Percentiles rank a stretch among this genome's conserved stretches.
These are phyloP conservation scores for Hypothenemus hampei DNA, from an alignment of 1,140 invertebrate genomes.

Conservation along the genomic window DNA sequence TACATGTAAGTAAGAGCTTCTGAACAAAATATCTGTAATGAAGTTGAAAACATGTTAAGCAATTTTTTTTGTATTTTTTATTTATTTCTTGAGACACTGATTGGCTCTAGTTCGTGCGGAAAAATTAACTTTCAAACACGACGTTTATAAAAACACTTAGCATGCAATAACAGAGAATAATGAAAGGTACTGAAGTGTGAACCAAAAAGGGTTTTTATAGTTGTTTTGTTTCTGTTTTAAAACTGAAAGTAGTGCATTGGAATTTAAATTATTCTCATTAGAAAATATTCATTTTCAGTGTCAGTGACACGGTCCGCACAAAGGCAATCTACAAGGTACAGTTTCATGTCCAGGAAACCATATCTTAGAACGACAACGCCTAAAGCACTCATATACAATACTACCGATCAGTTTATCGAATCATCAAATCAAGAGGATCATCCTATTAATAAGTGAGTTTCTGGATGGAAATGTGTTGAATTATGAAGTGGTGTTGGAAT, in stretches of 20 bases:
- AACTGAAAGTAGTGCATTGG: neutral
- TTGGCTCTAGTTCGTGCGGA: neutral
- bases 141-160: neutral
- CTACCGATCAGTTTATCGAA: conserved; percentile 31
- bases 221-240: neutral
- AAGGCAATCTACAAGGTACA: conserved; percentile 12
- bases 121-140: neutral
- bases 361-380: conserved; percentile 13
- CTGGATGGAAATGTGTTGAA: no score
- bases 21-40: no score
- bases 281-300: neutral
- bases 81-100: no score
- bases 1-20: no score
- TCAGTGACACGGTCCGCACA: neutral
- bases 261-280: neutral
- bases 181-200: neutral
- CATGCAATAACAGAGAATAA: neutral
- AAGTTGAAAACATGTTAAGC: no score
- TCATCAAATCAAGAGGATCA: conserved; percentile 32
- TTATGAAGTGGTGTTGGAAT: no score
- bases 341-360: conserved; percentile 29
- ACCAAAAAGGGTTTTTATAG: neutral
- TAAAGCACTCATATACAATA: conserved; percentile 11
- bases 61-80: no score
- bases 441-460: no score